These are phyloP conservation scores for Cotesia typhae DNA, from an alignment of 1,140 invertebrate species.

Conservation along the genomic window DNA sequence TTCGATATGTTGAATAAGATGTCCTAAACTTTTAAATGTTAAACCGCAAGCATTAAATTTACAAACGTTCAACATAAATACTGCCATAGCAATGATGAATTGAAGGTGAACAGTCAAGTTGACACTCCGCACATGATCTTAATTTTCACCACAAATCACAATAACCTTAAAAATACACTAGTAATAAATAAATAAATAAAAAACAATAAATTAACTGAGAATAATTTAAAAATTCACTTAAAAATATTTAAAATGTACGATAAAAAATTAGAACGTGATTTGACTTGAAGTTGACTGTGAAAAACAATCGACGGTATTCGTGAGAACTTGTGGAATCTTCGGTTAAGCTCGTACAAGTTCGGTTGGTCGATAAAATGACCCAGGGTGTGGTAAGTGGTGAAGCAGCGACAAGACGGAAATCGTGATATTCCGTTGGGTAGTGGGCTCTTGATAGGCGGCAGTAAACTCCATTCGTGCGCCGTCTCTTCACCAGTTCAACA, in stretches of 20 bases:
- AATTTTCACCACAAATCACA: background rate
- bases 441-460: conserved; percentile 31
- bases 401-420: conserved; percentile 45
- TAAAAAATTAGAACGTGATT: conserved; percentile 20
- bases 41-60: conserved; percentile 87
- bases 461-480: conserved; percentile 34
- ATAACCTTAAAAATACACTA: too few relatives aligned
- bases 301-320: conserved; percentile 55
- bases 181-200: too few relatives aligned
- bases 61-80: conserved; percentile 87
- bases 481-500: conserved; percentile 70
- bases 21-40: conserved; percentile 79
- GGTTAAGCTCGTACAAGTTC: conserved; percentile 51
- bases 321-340: conserved; percentile 48
- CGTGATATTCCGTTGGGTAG: conserved; percentile 37
- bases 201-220: too few relatives aligned
- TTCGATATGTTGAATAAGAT: conserved; percentile 86
- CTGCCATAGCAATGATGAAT: conserved; percentile 73
- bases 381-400: conserved; percentile 43
- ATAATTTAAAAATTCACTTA: too few relatives aligned
- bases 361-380: conserved; percentile 61
- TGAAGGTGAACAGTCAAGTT: conserved; percentile 24
- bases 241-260: background rate
- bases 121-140: too few relatives aligned
- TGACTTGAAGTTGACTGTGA: conserved; percentile 38